phyloP scores from a whole-genome alignment of 2,113 vertebrate genomes.

The Gambusia affinis region DNA sequence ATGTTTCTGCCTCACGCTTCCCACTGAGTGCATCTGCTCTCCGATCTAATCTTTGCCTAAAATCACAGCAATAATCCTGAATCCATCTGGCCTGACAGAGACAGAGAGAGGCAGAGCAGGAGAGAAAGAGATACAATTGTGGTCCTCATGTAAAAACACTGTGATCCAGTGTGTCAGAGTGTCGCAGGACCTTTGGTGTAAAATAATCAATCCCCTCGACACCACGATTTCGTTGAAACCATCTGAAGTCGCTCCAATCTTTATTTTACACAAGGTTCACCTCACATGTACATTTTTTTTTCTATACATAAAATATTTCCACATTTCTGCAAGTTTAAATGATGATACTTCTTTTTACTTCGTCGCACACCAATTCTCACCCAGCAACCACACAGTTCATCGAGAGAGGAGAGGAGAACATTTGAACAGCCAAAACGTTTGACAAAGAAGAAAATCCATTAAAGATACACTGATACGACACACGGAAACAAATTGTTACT shows the following conservation, averaged over 20 bases:
- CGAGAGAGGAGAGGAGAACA: slow-evolving; percentile 57
- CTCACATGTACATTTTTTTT: slow-evolving; percentile 71
- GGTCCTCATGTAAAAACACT: slow-evolving; percentile 23
- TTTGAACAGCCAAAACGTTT: slow-evolving; percentile 58
- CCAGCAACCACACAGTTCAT: slow-evolving; percentile 57
- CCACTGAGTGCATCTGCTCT: slow-evolving; percentile 83
- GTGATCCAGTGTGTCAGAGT: slow-evolving; percentile 31
- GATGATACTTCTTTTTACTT: slow-evolving; percentile 24
- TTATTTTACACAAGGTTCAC: slow-evolving; percentile 79
- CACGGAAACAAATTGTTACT: slow-evolving; percentile 56
- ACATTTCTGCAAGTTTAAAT: slow-evolving; percentile 58
- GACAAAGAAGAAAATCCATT: slow-evolving; percentile 57
- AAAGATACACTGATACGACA: slow-evolving; percentile 69
- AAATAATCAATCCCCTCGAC: slow-evolving; percentile 24
- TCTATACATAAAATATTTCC: slow-evolving; percentile 64
- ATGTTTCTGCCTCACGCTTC: slow-evolving; percentile 66
- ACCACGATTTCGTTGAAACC: slow-evolving; percentile 28
- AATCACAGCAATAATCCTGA: slow-evolving; percentile 82
- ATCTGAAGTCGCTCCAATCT: slow-evolving; percentile 54
- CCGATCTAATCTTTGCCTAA: slow-evolving; percentile 83
- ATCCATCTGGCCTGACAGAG: slow-evolving; percentile 78
- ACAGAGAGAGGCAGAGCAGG: neutral
- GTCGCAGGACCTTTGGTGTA: neutral
- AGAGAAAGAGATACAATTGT: slow-evolving; percentile 21
- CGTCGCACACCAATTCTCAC: slow-evolving; percentile 51